phyloP scores from a whole-genome alignment of 2,113 vertebrate species.

The Ictalurus punctatus region DNA sequence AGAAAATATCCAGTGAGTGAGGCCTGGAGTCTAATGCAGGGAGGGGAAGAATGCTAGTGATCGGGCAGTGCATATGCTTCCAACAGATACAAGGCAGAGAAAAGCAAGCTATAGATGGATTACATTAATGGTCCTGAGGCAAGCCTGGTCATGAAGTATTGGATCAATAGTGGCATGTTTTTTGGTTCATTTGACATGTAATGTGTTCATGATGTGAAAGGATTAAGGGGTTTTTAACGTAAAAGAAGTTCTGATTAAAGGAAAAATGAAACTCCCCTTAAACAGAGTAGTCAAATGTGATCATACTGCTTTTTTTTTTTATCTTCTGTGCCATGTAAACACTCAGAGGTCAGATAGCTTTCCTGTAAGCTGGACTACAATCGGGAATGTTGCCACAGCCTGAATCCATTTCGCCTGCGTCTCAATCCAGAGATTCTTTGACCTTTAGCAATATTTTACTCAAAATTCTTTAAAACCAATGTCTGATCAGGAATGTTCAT shows the following conservation, averaged over 20 bases:
- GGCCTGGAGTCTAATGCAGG: constrained; percentile 25
- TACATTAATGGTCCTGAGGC: background rate
- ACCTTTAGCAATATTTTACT: background rate
- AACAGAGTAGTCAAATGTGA: background rate
- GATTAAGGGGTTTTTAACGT: background rate
- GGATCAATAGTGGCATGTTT: background rate
- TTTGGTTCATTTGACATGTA: background rate
- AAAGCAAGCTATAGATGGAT: background rate
- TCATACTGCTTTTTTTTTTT: constrained; percentile 24
- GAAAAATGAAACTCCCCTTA: background rate
- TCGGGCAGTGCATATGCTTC: background rate
- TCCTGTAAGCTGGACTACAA: background rate
- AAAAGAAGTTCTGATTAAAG: background rate
- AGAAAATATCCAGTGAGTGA: constrained; percentile 30
- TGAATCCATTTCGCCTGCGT: constrained; percentile 2
- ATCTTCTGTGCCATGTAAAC: background rate
- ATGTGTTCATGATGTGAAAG: background rate
- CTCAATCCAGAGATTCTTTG: background rate
- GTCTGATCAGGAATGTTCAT: background rate
- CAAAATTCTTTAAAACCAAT: background rate
- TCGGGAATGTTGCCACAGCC: background rate
- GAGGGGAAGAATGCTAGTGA: background rate
- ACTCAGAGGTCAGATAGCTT: constrained; percentile 20
- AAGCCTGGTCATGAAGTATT: background rate
- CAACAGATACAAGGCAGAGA: background rate